Percentiles rank a stretch among this genome's conserved stretches.
These are phyloP conservation scores for Phalera bucephala DNA, from an alignment of 2,888 invertebrate genomes.

Conservation along the genomic window DNA sequence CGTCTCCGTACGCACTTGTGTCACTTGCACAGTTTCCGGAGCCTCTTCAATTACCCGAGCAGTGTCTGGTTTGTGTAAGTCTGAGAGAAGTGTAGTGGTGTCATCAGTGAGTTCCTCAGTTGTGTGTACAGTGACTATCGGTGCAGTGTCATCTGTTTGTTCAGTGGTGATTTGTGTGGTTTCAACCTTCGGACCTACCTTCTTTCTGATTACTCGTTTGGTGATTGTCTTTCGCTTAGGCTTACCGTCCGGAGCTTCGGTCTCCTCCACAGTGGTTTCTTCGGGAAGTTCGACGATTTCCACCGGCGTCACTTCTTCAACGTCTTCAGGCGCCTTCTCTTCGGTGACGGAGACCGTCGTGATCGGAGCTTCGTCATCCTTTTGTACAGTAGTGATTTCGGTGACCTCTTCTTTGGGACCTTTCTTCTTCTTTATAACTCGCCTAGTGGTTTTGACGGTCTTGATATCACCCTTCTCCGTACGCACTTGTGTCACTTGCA, in stretches of 20 bases:
- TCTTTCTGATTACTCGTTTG: conserved; percentile 36
- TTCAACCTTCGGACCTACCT: conserved; percentile 29
- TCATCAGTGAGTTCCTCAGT: conserved; percentile 2
- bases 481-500: conserved; percentile 29
- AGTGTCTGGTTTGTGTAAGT: neutral
- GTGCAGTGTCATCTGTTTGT: conserved; percentile 44
- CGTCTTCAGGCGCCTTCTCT: conserved; percentile 36
- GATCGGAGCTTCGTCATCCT: conserved; percentile 13
- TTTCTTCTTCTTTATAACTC: conserved; percentile 39
- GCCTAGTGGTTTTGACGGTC: conserved; percentile 32
- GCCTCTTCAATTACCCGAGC: neutral
- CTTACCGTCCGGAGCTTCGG: conserved; percentile 40
- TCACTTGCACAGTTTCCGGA: conserved; percentile 3
- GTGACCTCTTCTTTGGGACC: conserved; percentile 28
- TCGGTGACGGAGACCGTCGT: conserved; percentile 24
- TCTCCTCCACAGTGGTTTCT: conserved; percentile 42
- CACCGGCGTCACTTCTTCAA: conserved; percentile 35
- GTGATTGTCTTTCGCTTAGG: conserved; percentile 41
- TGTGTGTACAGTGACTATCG: conserved; percentile 10
- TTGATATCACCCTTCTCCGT: conserved; percentile 34
- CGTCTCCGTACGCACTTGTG: conserved; percentile 12
- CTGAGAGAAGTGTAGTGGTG: neutral
- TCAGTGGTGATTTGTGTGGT: conserved; percentile 35
- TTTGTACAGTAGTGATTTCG: conserved; percentile 24
- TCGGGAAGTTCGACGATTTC: conserved; percentile 48